Conservation (phyloP, 2,888 invertebrate species). For the Brenthis hecate region DNA sequence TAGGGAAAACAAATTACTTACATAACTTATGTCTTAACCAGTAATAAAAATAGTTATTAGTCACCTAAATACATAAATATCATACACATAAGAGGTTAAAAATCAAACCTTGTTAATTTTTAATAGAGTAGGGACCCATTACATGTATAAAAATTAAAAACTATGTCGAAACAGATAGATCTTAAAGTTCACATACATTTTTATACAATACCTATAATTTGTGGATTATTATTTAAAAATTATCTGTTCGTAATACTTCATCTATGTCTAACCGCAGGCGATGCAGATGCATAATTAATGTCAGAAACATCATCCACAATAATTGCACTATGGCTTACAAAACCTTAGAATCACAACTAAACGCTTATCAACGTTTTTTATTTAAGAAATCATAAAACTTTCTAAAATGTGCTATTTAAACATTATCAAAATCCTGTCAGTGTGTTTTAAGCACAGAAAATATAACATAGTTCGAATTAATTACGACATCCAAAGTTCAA, state of each 20-base stretch:
- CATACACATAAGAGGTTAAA: background rate
- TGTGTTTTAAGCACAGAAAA: too few relatives aligned
- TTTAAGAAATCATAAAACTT: too few relatives aligned
- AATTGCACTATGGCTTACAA: constrained; percentile 11
- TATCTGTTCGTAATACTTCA: constrained; percentile 22
- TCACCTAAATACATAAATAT: background rate
- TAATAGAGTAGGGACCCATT: too few relatives aligned
- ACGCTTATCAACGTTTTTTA: too few relatives aligned
- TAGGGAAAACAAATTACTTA: too few relatives aligned
- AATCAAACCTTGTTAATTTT: background rate
- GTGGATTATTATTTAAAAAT: constrained; percentile 13
- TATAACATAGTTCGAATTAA: too few relatives aligned
- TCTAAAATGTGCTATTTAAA: too few relatives aligned
- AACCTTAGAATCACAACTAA: background rate
- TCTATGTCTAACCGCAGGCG: constrained; percentile 38
- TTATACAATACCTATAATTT: constrained; percentile 17
- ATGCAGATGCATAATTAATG: constrained; percentile 28
- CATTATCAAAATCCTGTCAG: too few relatives aligned
- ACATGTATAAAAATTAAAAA: background rate
- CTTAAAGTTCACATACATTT: constrained; percentile 11
- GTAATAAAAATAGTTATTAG: background rate
- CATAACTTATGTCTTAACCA: too few relatives aligned
- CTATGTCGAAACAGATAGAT: constrained; percentile 3
- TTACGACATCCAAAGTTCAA: too few relatives aligned
- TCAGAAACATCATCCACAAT: constrained; percentile 29